Evolutionary conservation across 1,140 invertebrate species (phyloP), one percentile per base, ranked within the genome.

Genomic region (Saxidomus purpurata): DNA sequence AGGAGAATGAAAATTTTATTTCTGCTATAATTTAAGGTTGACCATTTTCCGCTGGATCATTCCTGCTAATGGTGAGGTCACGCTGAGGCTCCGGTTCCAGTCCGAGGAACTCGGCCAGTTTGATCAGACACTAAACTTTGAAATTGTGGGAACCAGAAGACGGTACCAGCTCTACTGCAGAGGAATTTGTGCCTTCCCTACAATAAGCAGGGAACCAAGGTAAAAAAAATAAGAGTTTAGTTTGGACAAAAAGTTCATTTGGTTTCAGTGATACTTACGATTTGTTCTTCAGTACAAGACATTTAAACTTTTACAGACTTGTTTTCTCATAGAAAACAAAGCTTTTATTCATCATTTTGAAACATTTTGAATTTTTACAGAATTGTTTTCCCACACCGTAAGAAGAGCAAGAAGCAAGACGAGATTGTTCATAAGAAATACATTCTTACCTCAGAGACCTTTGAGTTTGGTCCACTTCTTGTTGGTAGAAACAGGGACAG

Each of bases 61-160:
- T 67, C 95, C 95, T 25, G 92, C 95, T 15, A 91, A 95, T 80
- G 92, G 94, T 13, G 94, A 95, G 59, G 91, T 94, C 19, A 85
- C 89, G 0, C 63, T 96, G 6, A 90, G 92, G 38, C 91, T 96
- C 38, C 86, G 95, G 15, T 96, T 96, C 92, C 92, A 91, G 69
- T 96, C 95, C 13, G 95, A 96, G 59, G 95, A 96, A 79, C 92
- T 96, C 2, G 96, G 96, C 0, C 95, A 96, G 89, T 96, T 96
- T 94, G 95, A 96, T 90, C 95, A 96, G 92, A 96, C 95, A 3
- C 59, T 96, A 31, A 96, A 95, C 91, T 96, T 96, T 94, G 96
- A 96, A 87, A 95, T 96, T 71, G 91, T 95, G 36, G 95, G 95
- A 25, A 96, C 95, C 49, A 90, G 95, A 71, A 71, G 95, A 49